Percentiles rank a stretch among this genome's conserved stretches.
These are phyloP conservation scores for Phrynosoma platyrhinos DNA, from an alignment of 2,113 vertebrate species.

Conservation along the genomic window DNA sequence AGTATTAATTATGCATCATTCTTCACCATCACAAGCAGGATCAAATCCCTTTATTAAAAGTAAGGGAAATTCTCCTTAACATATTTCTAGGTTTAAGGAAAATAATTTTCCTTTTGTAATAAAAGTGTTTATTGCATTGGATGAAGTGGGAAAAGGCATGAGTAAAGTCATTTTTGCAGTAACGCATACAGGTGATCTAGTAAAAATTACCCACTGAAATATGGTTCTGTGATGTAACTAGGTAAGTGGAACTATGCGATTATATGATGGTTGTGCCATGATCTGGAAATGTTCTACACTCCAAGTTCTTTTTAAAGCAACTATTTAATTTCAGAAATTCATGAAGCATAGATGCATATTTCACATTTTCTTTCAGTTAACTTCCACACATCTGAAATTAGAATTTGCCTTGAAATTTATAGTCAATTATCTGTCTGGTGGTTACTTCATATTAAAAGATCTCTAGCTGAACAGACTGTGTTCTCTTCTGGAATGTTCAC, in stretches of 20 bases:
- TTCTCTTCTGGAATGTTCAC: slow-evolving; percentile 34
- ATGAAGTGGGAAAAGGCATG: neutral
- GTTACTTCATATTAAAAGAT: slow-evolving; percentile 22
- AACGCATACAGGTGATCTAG: neutral
- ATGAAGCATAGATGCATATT: neutral
- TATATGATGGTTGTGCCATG: neutral
- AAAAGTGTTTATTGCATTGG: slow-evolving; percentile 4
- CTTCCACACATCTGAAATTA: slow-evolving; percentile 1
- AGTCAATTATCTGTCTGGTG: neutral
- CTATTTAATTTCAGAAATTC: neutral
- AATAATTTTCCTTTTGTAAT: slow-evolving; percentile 4
- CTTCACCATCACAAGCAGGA: neutral
- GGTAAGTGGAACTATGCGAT: neutral
- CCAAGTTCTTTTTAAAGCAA: slow-evolving; percentile 1
- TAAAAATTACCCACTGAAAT: slow-evolving; percentile 1
- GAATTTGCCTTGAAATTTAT: slow-evolving; percentile 27
- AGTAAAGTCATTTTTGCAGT: accelerated
- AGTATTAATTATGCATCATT: neutral
- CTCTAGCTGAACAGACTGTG: slow-evolving; percentile 26
- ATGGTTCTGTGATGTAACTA: neutral
- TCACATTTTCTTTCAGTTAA: neutral
- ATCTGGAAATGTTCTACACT: neutral
- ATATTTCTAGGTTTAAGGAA: neutral
- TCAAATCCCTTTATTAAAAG: neutral
- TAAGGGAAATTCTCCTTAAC: neutral